Evolutionary conservation across 2,113 vertebrate species (phyloP).

Genomic region (Nothoprocta pentlandii): DNA sequence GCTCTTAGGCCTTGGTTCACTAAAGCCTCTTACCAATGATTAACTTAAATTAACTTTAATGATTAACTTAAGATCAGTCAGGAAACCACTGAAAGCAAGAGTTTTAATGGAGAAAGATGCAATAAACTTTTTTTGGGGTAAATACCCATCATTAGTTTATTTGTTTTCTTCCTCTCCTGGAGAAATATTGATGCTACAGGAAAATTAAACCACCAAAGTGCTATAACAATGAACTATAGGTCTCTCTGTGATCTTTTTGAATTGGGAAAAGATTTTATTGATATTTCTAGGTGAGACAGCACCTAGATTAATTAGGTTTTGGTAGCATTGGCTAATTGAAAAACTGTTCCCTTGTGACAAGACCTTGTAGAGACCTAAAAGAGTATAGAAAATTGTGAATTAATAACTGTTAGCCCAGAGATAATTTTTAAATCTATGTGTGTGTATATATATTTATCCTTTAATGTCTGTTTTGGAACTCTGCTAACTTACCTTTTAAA

Average conservation of each 20-base stretch:
- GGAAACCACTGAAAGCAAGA: background rate
- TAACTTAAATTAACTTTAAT: background rate
- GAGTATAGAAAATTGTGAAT: background rate
- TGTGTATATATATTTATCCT: background rate
- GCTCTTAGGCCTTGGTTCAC: background rate
- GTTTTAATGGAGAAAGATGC: fast-evolving
- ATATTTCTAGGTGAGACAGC: background rate
- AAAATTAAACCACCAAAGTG: background rate
- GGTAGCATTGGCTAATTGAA: background rate
- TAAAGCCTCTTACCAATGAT: background rate
- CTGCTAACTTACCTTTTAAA: background rate
- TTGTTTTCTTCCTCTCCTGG: background rate
- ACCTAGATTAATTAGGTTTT: fast-evolving
- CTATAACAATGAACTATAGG: background rate
- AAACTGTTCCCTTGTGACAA: background rate
- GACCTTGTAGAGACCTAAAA: background rate
- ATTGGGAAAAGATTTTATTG: background rate
- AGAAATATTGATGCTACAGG: background rate
- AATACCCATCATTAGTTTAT: background rate
- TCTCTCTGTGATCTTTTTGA: background rate
- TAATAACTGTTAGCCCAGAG: background rate
- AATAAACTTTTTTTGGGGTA: background rate
- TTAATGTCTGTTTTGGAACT: background rate
- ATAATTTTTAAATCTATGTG: background rate
- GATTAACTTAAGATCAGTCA: background rate